Conservation (phyloP, 2,888 invertebrate species). For the Syrphus vitripennis region DNA sequence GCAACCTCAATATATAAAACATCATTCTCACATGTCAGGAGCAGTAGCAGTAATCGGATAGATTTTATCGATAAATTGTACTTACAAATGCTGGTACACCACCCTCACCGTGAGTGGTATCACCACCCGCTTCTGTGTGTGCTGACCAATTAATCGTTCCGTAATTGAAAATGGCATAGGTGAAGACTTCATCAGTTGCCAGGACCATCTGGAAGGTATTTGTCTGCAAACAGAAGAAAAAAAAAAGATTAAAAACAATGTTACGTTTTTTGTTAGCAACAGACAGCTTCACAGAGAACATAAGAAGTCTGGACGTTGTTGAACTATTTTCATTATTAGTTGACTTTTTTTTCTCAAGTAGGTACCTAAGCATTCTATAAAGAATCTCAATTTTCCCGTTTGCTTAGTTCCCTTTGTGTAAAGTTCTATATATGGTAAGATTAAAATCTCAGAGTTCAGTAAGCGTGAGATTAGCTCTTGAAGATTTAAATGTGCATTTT, state of each 20-base stretch:
- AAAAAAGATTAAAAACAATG: background rate
- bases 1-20: background rate
- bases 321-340: conserved; percentile 14
- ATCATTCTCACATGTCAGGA: conserved; percentile 2
- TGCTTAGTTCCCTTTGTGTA: conserved; percentile 12
- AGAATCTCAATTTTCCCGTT: conserved; percentile 13
- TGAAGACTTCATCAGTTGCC: conserved; percentile 95
- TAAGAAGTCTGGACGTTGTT: too few species aligned
- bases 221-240: conserved; percentile 84
- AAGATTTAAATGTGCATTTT: conserved; percentile 8
- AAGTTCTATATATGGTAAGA: conserved; percentile 1
- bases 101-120: conserved; percentile 92
- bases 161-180: conserved; percentile 98
- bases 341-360: conserved; percentile 25
- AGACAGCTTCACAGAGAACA: too few species aligned
- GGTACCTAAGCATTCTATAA: conserved; percentile 24
- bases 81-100: conserved; percentile 93
- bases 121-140: conserved; percentile 95
- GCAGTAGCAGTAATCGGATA: conserved; percentile 44
- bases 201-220: conserved; percentile 98
- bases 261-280: too few species aligned
- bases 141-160: conserved; percentile 94
- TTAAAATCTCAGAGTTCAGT: conserved; percentile 27
- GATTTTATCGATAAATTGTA: conserved; percentile 73
- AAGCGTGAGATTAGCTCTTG: conserved; percentile 6